Base-by-base conservation (phyloP, 2,113 vertebrate species). In the Aviceda subcristata region DNA sequence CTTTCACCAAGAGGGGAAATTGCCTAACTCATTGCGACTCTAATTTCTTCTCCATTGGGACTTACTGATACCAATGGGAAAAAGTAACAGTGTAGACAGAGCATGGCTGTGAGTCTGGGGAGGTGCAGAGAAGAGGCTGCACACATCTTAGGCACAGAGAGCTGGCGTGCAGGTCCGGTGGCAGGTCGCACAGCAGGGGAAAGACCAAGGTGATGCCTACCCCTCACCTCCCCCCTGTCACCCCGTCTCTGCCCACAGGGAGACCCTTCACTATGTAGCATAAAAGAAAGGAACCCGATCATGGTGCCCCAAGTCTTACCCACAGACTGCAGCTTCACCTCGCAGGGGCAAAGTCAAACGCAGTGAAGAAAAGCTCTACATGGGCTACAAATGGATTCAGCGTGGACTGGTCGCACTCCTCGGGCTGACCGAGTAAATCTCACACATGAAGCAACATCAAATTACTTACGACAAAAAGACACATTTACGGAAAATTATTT, bases 261-360 rank as follows among this genome's bases (percentile, higher is more conserved):
- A 30, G 15, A 46, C 11, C 16, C 51, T 36, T 23, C 16, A 12
- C 60, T 34, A 14, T 0, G 1, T 11, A 30, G 53, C 29, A 14
- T 22, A 11, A 87, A 18, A 56, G 36, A 30, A 46, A 60, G 60
- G 53, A 74, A 43, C 8, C 12, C 2, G 3, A 17, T 6, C 36
- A 23, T 0, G 0, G 39, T 7, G 34, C 34, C n/a, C n/a, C n/a
- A 32, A 11, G 7, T 15, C 82, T 50, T 10, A 69, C n/a, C 21
- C 39, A 59, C 45, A 72, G 27, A 8, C 4, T 6, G 15, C 50
- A 78, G 53, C 41, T 80, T 11, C 7, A 1, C 39, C 29, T n/a
- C 36, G 18, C 13, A 29, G 18, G 41, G 46, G 8, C n/a, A 55
- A 56, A 90, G 46, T 6, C 2, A 12, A 41, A 60, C 0, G 0